Evolutionary conservation across 2,888 invertebrate genomes (phyloP), one percentile per base, ranked within the genome.

Genomic region (Cheilosia soror): DNA sequence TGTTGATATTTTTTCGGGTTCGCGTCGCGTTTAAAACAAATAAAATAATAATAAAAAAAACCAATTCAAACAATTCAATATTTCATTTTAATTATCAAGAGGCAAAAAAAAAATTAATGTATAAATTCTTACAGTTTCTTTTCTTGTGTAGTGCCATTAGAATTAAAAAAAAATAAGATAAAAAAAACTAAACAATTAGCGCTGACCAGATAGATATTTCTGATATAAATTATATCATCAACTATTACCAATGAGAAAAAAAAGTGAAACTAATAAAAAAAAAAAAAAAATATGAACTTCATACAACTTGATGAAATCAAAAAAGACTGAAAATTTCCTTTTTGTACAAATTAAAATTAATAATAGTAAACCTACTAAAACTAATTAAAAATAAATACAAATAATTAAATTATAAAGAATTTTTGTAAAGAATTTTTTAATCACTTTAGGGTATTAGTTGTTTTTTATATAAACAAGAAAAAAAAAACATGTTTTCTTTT

Each of bases 311-410:
- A 63, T 82, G 81, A 84, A 84, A 84, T 80, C 69, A 53, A 65
- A 71, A 79, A 85, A 85, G 85, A 85, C 85, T 85, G 85, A 85
- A 81, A 68, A 62, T 72, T 63, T 85, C 76, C 81, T 81, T 81
- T 83, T 85, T 85, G 85, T 85, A 85, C 85, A 85, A 85, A 85
- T 81, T 80, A 85, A 71, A 85, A 81, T 76, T 62, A 75, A 84
- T 65, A 73, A 79, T 81, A 81, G 55, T 55, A 87, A 57, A 73
- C 81, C 40, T 62, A 71, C 85, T 81, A 77, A 87, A 75, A 78
- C 76, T 62, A 60, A 69, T 69, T 83, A 87, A 89, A 89, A 78
- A 87, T 68, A 89, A 89, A 88, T 85, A 75, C 87, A 90, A 89
- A 87, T 88, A 87, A 76, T 73, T 33, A 33, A 33, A 33, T 33